Evolutionary conservation across 35 echinoderm and acorn worm genomes (phyloP), one percentile per base, ranked within the genome.

Genomic region (Lytechinus variegatus): DNA sequence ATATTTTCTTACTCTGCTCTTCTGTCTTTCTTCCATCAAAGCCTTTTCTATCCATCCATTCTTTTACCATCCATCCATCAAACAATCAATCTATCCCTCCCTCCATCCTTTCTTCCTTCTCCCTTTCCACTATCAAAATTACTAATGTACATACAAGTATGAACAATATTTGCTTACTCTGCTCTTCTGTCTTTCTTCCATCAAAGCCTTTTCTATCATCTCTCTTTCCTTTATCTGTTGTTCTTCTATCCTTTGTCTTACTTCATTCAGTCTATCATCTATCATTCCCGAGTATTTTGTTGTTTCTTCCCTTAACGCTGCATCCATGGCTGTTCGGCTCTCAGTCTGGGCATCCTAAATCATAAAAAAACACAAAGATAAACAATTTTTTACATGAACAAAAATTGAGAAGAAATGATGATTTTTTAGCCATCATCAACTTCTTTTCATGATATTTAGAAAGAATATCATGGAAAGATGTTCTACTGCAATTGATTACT

Each of bases 161-260:
- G 3, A 71, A 79, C 19, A 16, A 16, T 44, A 79, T 5, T 19
- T 14, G 10, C 61, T 55, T 29, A 96, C 96, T 53, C 93, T 96
- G 89, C 96, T 96, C 16, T 66, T 96, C 56, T 95, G 96, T 53
- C 96, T 56, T 52, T 96, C 96, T 21, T 95, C 86, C 27, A 90
- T 94, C 87, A 96, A 89, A 33, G 94, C 96, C 53, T 27, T 95
- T 92, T 90, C 86, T 87, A 96, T 89, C 53, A 60, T 92, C 87
- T 96, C 92, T 91, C 87, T 94, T 3, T 95, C 94, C 29, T 54
- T 87, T 33, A 4, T 54, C 58, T 88, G 94, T 89, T 96, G 94
- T 9, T 96, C 96, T 57, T 96, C 96, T 27, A 95, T 61, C 61
- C 86, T 53, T 56, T 79, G 89, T 1, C 8, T n/a, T n/a, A 86